These are phyloP conservation scores for Cynaeus angustus DNA, from an alignment of 2,888 invertebrate species.

Conservation along the genomic window DNA sequence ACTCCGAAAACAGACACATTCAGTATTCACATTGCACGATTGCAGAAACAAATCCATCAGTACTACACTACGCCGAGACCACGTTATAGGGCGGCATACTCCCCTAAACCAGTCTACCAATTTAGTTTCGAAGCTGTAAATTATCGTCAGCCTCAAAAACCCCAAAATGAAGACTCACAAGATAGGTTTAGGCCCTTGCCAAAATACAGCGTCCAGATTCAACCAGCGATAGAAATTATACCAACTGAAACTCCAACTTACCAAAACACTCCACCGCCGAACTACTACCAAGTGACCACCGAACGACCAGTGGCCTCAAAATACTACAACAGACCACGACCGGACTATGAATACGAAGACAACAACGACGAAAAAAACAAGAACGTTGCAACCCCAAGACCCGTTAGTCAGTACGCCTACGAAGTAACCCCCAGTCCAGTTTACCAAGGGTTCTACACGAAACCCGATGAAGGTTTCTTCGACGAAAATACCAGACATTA, in stretches of 20 bases:
- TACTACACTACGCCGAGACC: constrained; percentile 77
- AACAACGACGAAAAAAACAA: constrained; percentile 57
- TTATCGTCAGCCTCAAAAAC: constrained; percentile 69
- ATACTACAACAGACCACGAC: constrained; percentile 73
- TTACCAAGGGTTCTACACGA: constrained; percentile 78
- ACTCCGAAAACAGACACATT: constrained; percentile 74
- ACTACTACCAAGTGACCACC: constrained; percentile 56
- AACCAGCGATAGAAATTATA: constrained; percentile 68
- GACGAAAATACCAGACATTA: constrained; percentile 85
- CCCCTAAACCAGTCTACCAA: constrained; percentile 79
- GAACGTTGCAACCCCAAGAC: constrained; percentile 55
- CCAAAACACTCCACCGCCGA: constrained; percentile 53
- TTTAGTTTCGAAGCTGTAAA: constrained; percentile 81
- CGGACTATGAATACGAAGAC: constrained; percentile 73
- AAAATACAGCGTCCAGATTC: constrained; percentile 69
- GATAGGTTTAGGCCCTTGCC: constrained; percentile 64
- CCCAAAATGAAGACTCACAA: constrained; percentile 53
- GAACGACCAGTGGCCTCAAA: constrained; percentile 73
- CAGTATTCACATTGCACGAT: constrained; percentile 79
- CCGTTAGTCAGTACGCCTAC: constrained; percentile 64
- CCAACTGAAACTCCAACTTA: constrained; percentile 59
- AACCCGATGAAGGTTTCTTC: constrained; percentile 80
- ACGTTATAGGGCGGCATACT: constrained; percentile 54
- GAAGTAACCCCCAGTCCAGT: constrained; percentile 71
- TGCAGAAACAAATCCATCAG: constrained; percentile 78